Conservation (phyloP, 2,113 vertebrate genomes). For the Arothron firmamentum region DNA sequence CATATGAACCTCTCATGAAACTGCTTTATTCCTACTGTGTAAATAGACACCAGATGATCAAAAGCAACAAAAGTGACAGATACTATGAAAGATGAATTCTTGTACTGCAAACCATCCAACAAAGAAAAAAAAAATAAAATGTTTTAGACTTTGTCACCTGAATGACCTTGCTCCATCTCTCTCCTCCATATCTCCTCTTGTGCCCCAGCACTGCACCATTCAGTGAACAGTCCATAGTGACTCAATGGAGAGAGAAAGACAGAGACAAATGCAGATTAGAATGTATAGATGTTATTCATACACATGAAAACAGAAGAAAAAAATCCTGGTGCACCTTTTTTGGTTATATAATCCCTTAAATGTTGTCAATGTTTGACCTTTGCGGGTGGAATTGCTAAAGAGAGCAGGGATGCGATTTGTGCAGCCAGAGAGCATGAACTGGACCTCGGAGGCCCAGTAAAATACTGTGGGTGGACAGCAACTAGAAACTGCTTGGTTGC, state of each 20-base stretch:
- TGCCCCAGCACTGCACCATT: constrained; percentile 35
- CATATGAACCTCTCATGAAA: constrained; percentile 71
- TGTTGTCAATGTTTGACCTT: constrained; percentile 71
- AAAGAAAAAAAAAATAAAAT: constrained; percentile 69
- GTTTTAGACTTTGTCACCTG: constrained; percentile 75
- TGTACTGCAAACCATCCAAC: constrained; percentile 73
- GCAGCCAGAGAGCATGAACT: constrained; percentile 44
- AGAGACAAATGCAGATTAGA: constrained; percentile 35
- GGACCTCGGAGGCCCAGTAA: constrained; percentile 57
- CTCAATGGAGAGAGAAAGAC: constrained; percentile 29
- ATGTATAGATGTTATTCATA: constrained; percentile 51
- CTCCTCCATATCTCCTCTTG: constrained; percentile 47
- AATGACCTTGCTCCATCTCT: constrained; percentile 61
- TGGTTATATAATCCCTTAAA: constrained; percentile 69
- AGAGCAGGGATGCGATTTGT: constrained; percentile 21
- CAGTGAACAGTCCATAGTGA: constrained; percentile 27
- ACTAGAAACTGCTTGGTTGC: constrained; percentile 57
- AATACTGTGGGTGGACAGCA: constrained; percentile 53
- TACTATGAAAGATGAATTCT: constrained; percentile 74
- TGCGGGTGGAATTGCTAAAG: constrained; percentile 53
- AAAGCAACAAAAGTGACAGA: constrained; percentile 75
- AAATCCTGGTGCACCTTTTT: constrained; percentile 64
- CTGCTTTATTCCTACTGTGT: constrained; percentile 77
- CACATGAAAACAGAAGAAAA: constrained; percentile 37
- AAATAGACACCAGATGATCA: constrained; percentile 77